These are phyloP conservation scores for Pygocentrus nattereri DNA, from an alignment of 2,797 vertebrate species.

Conservation along the genomic window DNA sequence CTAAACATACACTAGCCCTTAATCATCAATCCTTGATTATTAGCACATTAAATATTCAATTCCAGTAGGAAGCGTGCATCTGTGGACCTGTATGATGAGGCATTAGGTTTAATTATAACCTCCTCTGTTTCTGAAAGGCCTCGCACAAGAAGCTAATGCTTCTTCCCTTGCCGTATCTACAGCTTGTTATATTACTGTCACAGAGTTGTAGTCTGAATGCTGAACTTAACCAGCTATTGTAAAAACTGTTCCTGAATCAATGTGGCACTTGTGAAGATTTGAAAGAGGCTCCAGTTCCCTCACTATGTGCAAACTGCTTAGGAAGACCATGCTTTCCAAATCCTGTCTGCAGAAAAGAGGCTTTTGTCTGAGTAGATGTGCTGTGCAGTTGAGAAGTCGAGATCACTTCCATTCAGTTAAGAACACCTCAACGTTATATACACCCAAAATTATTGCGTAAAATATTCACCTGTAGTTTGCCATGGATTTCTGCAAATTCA, in stretches of 20 bases:
- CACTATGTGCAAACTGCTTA: not conserved
- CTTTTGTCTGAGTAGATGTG: not conserved
- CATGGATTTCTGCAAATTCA: constrained; percentile 6
- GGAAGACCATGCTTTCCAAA: not conserved
- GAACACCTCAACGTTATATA: not conserved
- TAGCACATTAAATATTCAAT: not conserved
- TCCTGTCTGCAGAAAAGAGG: not conserved
- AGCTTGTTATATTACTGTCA: not conserved
- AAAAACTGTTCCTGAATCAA: too few species aligned
- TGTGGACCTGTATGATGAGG: not conserved
- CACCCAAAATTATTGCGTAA: not conserved
- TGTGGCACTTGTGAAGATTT: not conserved
- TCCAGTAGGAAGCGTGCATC: not conserved
- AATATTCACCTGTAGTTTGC: constrained; percentile 22
- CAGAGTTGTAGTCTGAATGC: not conserved
- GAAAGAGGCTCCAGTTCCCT: not conserved
- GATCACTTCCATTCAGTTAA: not conserved
- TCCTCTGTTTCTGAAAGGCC: not conserved
- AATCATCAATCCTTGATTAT: not conserved
- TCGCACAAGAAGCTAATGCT: not conserved
- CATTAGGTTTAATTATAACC: not conserved
- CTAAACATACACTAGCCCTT: not conserved
- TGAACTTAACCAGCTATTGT: too few species aligned
- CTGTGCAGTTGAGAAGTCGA: not conserved
- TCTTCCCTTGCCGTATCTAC: not conserved